These are phyloP conservation scores for Pachymerium ferrugineum DNA, from an alignment of 2,888 invertebrate species.

Conservation along the genomic window DNA sequence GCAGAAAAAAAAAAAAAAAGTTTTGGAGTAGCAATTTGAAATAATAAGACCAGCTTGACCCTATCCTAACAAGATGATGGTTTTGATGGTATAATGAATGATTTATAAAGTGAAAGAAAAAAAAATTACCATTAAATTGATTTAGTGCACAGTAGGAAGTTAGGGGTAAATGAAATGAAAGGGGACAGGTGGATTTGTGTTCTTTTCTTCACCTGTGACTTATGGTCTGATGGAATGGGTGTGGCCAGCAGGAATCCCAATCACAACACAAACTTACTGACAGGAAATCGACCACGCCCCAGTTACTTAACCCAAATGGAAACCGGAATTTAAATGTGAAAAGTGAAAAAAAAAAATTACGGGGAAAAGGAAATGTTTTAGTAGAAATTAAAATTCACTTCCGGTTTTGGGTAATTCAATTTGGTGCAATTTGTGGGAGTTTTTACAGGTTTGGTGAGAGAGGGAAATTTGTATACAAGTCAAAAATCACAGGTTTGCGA, in stretches of 20 bases:
- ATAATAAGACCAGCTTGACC: not conserved
- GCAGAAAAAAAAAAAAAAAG: too few species aligned
- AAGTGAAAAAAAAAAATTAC: too few species aligned
- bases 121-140: not conserved
- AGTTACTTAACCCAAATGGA: not conserved
- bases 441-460: too few species aligned
- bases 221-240: not conserved
- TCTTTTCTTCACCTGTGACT: constrained; percentile 8
- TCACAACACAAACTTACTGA: not conserved
- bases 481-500: too few species aligned
- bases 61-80: not conserved
- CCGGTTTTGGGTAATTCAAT: too few species aligned
- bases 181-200: constrained; percentile 7
- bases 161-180: not conserved
- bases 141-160: not conserved
- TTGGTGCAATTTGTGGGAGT: too few species aligned
- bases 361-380: too few species aligned
- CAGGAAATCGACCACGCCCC: constrained; percentile 13
- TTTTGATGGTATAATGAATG: constrained; percentile 3
- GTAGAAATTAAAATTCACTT: too few species aligned
- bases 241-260: not conserved
- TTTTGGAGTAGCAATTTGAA: too few species aligned
- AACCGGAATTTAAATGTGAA: too few species aligned
- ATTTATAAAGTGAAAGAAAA: not conserved
- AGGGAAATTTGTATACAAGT: too few species aligned